Base-by-base conservation (phyloP, 2,888 invertebrate genomes). In the Strigamia transsilvanica region DNA sequence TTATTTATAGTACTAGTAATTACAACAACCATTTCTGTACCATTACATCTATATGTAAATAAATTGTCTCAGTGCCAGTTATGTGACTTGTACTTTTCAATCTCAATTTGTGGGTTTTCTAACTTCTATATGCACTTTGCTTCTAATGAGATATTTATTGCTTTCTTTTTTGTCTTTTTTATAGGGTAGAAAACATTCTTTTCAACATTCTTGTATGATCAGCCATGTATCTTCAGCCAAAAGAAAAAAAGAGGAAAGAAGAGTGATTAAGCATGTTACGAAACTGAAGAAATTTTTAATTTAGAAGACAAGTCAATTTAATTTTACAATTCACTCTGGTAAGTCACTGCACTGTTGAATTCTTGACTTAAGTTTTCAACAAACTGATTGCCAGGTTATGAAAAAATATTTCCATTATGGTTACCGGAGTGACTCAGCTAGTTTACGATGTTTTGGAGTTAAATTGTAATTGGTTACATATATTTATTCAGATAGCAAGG, bases 131-230 rank as follows among this genome's bases (percentile, higher is more conserved):
- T n/a, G n/a, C n/a, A n/a, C 46, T 10, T 3, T 46, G 15, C 56
- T 61, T 3, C 21, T 61, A 61, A 61, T 13, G 13, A 61, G 61
- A 61, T 21, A 23, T 61, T 61, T 61, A 61, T 61, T 61, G 23
- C 21, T 61, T 61, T 61, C 13, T 61, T 61, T 61, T 61, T 61
- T 23, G 18, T 61, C 21, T 61, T 61, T 23, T 23, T 46, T 46
- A 15, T 46, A 61, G 61, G 21, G 21, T 56, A 10, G 56, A 56
- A 18, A 21, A 23, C 5, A 10, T 61, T 15, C 18, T 61, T 61
- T 61, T 23, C 61, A 61, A 61, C 23, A 61, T 23, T 61, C 61
- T 61, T 61, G 7, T 13, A 23, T 61, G 61, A 61, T 21, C 61
- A 4, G 23, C 6, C 4, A 13, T 23, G 13, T 7, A 18, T 23